Evolutionary conservation across 2,888 invertebrate genomes (phyloP), one percentile per base, ranked within the genome.

Genomic region (Philonicus albiceps): DNA sequence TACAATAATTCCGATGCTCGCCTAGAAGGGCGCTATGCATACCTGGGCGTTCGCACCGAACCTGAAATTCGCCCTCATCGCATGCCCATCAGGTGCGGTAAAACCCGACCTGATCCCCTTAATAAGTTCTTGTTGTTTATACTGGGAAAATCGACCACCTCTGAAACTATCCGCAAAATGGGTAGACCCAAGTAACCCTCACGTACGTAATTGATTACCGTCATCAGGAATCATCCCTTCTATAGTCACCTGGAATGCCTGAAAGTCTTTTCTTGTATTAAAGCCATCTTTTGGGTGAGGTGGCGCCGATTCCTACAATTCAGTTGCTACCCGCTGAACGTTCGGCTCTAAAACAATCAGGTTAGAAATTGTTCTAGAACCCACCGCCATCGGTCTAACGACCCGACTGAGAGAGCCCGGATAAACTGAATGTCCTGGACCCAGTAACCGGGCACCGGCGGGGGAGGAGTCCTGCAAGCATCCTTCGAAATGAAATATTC

Each of bases 401-500:
- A 83, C 72, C 37, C 34, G 64, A 64, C 64, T 64, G 64, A 64
- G 83, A 31, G 40, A 16, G 34, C 27, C 11, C 11, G 37, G 83
- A 64, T 37, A 83, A 43, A 64, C 64, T 55, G 55, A 19, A 64
- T 83, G n/a, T 34, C 72, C 19, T n/a, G 27, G 8, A 37, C 40
- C 43, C 19, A 7, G 43, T 2, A 19, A 19, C 16, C 22, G 37
- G 37, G 37, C 37, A 19, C 31, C 5, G 40, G 49, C n/a, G 34
- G 11, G 16, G 22, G 31, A 53, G 19, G 80, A 19, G 53, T 13
- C 78, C 40, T 78, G 30, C 22, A 30, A 83, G 27, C 34, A 83
- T 83, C 83, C 83, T 37, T 40, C 30, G 37, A 83, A 87, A 87
- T 87, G 75, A 86, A 87, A 87, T 87, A 87, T 87, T 86, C 83